Evolutionary conservation across 1,140 invertebrate species (phyloP), one percentile per base, ranked within the genome.

Genomic region (Spodoptera litura): DNA sequence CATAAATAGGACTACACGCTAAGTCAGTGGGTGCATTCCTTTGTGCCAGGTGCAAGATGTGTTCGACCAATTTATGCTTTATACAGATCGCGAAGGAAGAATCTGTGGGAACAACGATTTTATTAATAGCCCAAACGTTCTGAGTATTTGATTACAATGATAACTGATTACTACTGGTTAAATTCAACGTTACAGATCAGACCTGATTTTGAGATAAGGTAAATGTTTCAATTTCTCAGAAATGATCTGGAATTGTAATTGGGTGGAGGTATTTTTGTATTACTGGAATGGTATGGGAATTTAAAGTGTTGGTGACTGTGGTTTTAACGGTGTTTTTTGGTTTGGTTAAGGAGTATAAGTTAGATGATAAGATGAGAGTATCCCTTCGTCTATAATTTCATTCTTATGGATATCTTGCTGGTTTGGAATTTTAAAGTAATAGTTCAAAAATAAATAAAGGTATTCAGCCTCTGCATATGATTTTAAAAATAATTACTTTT

Each of bases 41-140:
- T 13, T 12, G 20, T 51, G 59, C 81, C 81, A 82, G 81, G 77
- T 82, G 73, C 73, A 78, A 78, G 61, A 70, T 20, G 52, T 44
- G 68, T 78, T 78, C 52, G 68, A 35, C 68, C 62, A 64, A 78
- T 78, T 78, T 78, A 78, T 77, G 51, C 38, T 61, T 56, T 62
- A 62, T 75, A 62, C 72, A 51, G n/a, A 75, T 38, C 59, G 25
- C 61, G 51, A 70, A 44, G 44, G 66, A 58, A 38, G 15, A 27
- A n/a, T 58, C 55, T 13, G 52, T 58, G 56, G 53, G 68, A 71
- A 71, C 68, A 56, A 25, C 52, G 31, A 56, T 71, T 71, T 35
- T 71, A 71, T 71, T 71, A 71, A 71, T 73, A 59, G 53, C 20
- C 44, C 15, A 58, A 73, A 44, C 53, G 56, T 44, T 20, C 5